Evolutionary conservation across 2,113 vertebrate species (phyloP).

Genomic region (Panthera tigris): DNA sequence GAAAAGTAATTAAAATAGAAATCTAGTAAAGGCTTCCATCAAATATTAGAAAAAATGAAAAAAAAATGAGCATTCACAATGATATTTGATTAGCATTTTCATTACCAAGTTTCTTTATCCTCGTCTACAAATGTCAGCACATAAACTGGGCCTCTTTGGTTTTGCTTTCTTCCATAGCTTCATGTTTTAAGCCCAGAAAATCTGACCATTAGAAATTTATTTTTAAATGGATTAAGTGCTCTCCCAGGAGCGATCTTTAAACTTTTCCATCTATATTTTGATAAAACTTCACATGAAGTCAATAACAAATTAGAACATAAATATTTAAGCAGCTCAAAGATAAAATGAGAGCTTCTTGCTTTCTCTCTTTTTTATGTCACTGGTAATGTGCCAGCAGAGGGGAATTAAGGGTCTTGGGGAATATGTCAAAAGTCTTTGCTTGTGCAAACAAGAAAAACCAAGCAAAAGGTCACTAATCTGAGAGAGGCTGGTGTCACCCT

Average conservation of each 20-base stretch:
- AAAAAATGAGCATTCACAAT: conserved; percentile 41
- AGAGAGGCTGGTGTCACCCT: conserved; percentile 67
- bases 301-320: conserved; percentile 87
- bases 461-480: conserved; percentile 68
- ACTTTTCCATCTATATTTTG: conserved; percentile 84
- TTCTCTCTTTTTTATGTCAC: conserved; percentile 66
- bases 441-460: conserved; percentile 67
- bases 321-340: conserved; percentile 84
- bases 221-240: conserved; percentile 82
- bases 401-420: conserved; percentile 61
- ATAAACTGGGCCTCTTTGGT: conserved; percentile 48
- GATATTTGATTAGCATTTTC: conserved; percentile 77
- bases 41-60: conserved; percentile 59
- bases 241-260: conserved; percentile 84
- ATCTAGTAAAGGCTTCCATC: conserved; percentile 52
- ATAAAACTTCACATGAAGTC: conserved; percentile 87
- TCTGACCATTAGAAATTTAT: conserved; percentile 79
- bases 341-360: conserved; percentile 75
- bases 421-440: conserved; percentile 62
- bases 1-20: conserved; percentile 72
- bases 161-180: conserved; percentile 60
- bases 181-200: conserved; percentile 78
- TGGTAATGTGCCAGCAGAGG: conserved; percentile 51
- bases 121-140: conserved; percentile 68
- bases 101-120: conserved; percentile 68